phyloP scores from a whole-genome alignment of 2,797 vertebrate genomes.

The Coendou prehensilis region DNA sequence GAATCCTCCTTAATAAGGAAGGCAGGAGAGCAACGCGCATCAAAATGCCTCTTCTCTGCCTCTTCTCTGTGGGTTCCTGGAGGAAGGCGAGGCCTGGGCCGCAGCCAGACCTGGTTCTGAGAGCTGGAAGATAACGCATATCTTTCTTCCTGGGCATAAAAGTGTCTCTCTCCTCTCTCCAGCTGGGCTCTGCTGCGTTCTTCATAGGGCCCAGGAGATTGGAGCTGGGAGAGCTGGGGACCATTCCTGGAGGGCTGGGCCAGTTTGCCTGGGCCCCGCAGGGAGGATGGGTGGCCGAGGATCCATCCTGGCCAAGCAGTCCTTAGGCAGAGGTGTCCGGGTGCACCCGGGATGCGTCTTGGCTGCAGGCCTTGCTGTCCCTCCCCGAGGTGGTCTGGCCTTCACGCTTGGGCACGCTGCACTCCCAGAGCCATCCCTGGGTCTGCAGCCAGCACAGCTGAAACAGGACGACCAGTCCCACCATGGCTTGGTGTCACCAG shows the following conservation, averaged over 20 bases:
- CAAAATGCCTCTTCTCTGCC: neutral
- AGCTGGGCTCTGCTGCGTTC: rapidly evolving
- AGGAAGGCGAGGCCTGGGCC: neutral
- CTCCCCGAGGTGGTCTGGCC: neutral
- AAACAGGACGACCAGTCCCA: neutral
- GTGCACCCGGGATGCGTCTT: neutral
- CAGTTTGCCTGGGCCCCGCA: neutral
- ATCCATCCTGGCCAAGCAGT: neutral
- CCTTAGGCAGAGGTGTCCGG: no score
- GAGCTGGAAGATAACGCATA: neutral
- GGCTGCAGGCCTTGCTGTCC: neutral
- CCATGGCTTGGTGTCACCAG: rapidly evolving
- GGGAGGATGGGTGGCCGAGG: neutral
- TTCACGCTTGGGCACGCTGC: rapidly evolving
- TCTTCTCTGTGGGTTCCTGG: neutral
- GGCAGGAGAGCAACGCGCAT: neutral
- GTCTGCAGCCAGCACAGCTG: rapidly evolving
- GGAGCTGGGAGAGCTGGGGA: neutral
- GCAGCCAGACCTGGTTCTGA: neutral
- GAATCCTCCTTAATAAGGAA: slow-evolving; percentile 59
- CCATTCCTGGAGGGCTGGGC: neutral
- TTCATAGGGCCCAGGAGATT: rapidly evolving
- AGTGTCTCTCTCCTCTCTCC: neutral
- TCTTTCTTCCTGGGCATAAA: neutral
- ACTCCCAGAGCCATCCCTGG: no score